Percentiles rank a stretch among this genome's conserved stretches.
These are phyloP conservation scores for Stegastes partitus DNA, from an alignment of 2,113 vertebrate species.

Conservation along the genomic window DNA sequence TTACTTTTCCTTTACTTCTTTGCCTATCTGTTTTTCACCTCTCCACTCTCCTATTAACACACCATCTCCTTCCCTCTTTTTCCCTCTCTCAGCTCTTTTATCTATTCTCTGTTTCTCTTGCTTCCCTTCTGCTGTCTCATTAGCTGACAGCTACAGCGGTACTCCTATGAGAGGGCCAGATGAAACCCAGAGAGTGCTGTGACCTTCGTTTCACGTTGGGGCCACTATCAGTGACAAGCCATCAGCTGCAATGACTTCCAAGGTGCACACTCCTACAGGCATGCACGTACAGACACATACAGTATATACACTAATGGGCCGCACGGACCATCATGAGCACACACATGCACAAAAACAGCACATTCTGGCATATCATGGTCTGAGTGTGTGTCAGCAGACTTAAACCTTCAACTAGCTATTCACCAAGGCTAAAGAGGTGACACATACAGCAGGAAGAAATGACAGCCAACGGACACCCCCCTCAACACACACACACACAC, in stretches of 20 bases:
- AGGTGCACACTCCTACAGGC: conserved; percentile 35
- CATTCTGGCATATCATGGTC: conserved; percentile 47
- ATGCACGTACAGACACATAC: conserved; percentile 35
- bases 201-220: conserved; percentile 78
- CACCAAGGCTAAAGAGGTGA: conserved; percentile 76
- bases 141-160: conserved; percentile 76
- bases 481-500: too few relatives aligned
- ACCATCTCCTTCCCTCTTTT: conserved; percentile 38
- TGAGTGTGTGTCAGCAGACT: conserved; percentile 64
- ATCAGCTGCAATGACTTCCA: conserved; percentile 69
- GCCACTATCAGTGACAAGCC: conserved; percentile 82
- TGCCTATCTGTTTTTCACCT: neutral
- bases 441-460: conserved; percentile 55
- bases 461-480: conserved; percentile 54
- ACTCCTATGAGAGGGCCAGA: conserved; percentile 76
- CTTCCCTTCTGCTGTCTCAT: conserved; percentile 71
- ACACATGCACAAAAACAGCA: conserved; percentile 26
- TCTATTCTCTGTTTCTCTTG: conserved; percentile 43
- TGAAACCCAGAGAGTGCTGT: conserved; percentile 75
- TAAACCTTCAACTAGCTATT: conserved; percentile 70
- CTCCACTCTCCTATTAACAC: conserved; percentile 53
- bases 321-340: conserved; percentile 23
- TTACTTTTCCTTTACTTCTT: neutral
- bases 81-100: conserved; percentile 47
- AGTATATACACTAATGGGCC: conserved; percentile 25